Evolutionary conservation across 2,113 vertebrate genomes (phyloP).

Genomic region (Turnix velox): DNA sequence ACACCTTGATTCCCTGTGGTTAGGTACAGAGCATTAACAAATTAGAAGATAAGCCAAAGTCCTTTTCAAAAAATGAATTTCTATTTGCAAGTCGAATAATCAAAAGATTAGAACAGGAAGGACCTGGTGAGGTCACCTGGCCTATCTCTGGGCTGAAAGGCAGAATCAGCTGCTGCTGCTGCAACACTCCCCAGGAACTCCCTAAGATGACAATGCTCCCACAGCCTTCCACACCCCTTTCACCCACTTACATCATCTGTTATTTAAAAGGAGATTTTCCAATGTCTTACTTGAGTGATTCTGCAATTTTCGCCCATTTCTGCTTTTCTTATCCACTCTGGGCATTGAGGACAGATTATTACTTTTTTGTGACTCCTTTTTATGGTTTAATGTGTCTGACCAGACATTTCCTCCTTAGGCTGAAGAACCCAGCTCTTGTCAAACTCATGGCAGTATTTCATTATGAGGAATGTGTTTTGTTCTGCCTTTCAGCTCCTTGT

Average conservation of each 20-base stretch:
- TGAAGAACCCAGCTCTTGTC: not conserved
- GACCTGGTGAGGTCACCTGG: not conserved
- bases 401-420: not conserved
- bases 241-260: rapidly evolving
- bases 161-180: not conserved
- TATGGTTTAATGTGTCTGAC: not conserved
- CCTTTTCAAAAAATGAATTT: not conserved
- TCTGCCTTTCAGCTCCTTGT: not conserved
- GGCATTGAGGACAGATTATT: not conserved
- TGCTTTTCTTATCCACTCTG: not conserved
- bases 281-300: not conserved
- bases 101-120: not conserved
- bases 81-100: not conserved
- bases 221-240: not conserved
- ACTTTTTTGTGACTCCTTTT: not conserved
- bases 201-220: not conserved
- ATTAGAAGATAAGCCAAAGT: not conserved
- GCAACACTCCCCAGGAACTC: not conserved
- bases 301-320: not conserved
- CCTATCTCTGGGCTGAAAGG: rapidly evolving
- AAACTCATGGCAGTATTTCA: not conserved
- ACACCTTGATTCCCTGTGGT: not conserved
- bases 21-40: not conserved
- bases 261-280: not conserved
- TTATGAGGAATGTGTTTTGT: not conserved